Evolutionary conservation across 2,113 vertebrate species (phyloP), one percentile per base, ranked within the genome.

Genomic region (Aptenodytes patagonicus): DNA sequence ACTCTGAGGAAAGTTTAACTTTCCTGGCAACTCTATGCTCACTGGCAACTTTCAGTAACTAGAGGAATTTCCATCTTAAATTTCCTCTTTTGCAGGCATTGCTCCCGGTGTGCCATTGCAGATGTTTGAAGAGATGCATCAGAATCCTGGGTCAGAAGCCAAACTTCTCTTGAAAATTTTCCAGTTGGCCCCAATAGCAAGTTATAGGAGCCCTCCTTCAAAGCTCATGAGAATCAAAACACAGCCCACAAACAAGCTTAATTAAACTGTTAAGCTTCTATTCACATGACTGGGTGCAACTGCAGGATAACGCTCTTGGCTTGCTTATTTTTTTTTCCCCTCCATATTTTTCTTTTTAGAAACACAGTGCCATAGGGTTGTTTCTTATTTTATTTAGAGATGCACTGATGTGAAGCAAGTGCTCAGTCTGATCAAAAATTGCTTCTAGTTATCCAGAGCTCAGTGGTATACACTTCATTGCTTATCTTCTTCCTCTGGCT

Each of bases 221-320:
- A 89, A 71, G 60, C 49, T 87, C 73, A 28, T 17, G 54, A 92
- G 58, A 83, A 70, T 42, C 51, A 32, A 72, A 92, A 62, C 34
- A 72, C 38, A 93, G 58, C 40, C 42, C 71, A 73, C 26, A 83
- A 89, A 58, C 58, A 73, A 91, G 79, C 81, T 94, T 89, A 95
- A 96, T 96, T 97, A 95, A 96, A 97, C 91, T 83, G 73, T 80
- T 87, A 89, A 93, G 95, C 91, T 61, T 87, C 94, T 94, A 15
- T 95, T 83, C 95, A 85, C 96, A 87, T 83, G 58, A 87, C 66
- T 83, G 73, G 62, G 12, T 76, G 40, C 77, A 95, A 89, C 47
- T 76, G 73, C 73, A 92, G 57, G 46, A 76, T 72, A 91, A 92
- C 0, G 9, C 84, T 95, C 49, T 57, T 11, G 58, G 90, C 61